phyloP scores from a whole-genome alignment of 2,113 vertebrate species.

The Xenopus laevis region DNA sequence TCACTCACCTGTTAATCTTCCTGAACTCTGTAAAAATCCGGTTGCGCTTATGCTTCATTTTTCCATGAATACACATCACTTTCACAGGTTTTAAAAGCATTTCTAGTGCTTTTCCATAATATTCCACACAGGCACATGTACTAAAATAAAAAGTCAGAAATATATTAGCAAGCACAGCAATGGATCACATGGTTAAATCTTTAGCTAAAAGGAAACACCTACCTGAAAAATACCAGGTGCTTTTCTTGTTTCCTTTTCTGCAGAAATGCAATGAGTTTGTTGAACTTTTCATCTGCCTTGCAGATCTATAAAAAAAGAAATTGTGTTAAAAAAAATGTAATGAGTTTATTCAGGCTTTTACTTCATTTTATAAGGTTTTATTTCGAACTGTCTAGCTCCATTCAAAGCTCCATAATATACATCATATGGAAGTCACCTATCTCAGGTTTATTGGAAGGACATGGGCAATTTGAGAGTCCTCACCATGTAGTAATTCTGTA shows the following conservation, averaged over 20 bases:
- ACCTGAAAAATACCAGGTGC: conserved; percentile 95
- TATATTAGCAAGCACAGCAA: not conserved
- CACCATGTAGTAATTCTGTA: conserved; percentile 90
- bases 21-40: conserved; percentile 87
- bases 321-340: not conserved
- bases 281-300: conserved; percentile 88
- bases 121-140: conserved; percentile 93
- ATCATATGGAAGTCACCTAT: no score
- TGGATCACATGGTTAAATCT: not conserved
- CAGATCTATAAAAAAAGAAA: conserved; percentile 70
- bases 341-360: no score
- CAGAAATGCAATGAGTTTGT: conserved; percentile 88
- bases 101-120: conserved; percentile 86
- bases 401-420: no score
- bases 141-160: conserved; percentile 54
- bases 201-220: not conserved
- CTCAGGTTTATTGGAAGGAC: no score
- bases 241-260: conserved; percentile 85
- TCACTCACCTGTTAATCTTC: conserved; percentile 71
- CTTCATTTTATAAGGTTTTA: no score
- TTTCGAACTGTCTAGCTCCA: no score
- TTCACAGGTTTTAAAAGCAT: conserved; percentile 71
- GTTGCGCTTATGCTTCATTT: conserved; percentile 92
- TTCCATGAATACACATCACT: conserved; percentile 87
- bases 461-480: conserved; percentile 19